Percentiles rank a stretch among this genome's conserved stretches.
Evolutionary conservation across 1,140 invertebrate species (phyloP).

Genomic region (Liolophura sinensis): DNA sequence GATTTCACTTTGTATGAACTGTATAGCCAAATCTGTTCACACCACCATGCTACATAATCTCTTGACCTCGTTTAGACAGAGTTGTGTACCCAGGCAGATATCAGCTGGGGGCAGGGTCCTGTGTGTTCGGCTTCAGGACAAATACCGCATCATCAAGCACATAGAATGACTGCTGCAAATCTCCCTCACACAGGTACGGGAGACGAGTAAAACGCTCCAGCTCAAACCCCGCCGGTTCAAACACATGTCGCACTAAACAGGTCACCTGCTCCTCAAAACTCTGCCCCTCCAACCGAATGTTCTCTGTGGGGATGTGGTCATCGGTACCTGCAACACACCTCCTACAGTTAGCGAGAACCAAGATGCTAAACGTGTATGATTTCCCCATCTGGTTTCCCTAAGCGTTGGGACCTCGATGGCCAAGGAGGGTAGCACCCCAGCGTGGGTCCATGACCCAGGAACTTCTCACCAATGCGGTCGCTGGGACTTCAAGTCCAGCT

Average conservation of each 20-base stretch:
- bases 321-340: slow-evolving; percentile 57
- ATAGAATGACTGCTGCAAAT: slow-evolving; percentile 88
- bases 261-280: slow-evolving; percentile 80
- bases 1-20: too few species aligned
- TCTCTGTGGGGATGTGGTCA: slow-evolving; percentile 75
- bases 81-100: neutral
- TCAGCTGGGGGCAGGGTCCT: slow-evolving; percentile 1
- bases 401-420: too few species aligned
- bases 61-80: neutral
- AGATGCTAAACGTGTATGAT: too few species aligned
- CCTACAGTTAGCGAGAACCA: too few species aligned
- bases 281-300: slow-evolving; percentile 69
- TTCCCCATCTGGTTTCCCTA: too few species aligned
- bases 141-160: slow-evolving; percentile 88
- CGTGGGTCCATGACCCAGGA: too few species aligned
- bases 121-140: slow-evolving; percentile 53
- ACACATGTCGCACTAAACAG: slow-evolving; percentile 71
- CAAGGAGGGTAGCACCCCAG: too few species aligned
- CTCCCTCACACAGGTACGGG: slow-evolving; percentile 93
- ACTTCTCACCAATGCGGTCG: too few species aligned
- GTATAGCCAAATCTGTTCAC: too few species aligned
- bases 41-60: neutral
- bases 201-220: slow-evolving; percentile 79
- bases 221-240: slow-evolving; percentile 72
- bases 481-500: too few species aligned